phyloP scores from a whole-genome alignment of 2,888 invertebrate genomes.

The Eubasilissa splendida region DNA sequence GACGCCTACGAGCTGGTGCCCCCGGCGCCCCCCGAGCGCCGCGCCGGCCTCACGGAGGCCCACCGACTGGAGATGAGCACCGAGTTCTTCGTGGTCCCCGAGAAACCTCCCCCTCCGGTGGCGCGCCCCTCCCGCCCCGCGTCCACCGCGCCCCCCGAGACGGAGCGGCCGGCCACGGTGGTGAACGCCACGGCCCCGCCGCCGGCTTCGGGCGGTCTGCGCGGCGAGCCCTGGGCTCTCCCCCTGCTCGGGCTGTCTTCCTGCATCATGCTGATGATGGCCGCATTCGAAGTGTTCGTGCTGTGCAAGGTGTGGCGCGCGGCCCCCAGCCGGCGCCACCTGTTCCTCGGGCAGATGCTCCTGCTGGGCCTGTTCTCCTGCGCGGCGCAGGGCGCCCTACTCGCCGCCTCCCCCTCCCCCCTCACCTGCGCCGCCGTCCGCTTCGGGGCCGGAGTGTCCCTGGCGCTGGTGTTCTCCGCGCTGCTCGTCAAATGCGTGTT shows the following conservation, averaged over 20 bases:
- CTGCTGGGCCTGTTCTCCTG: constrained; percentile 87
- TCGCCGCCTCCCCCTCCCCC: constrained; percentile 84
- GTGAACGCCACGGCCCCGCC: constrained; percentile 58
- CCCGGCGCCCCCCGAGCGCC: constrained; percentile 61
- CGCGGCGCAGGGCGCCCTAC: constrained; percentile 84
- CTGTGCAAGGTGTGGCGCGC: constrained; percentile 88
- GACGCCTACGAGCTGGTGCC: constrained; percentile 59
- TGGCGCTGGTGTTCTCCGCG: constrained; percentile 91
- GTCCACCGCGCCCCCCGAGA: constrained; percentile 53
- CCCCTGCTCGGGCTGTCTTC: constrained; percentile 89
- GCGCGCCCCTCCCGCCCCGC: constrained; percentile 64
- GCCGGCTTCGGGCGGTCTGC: constrained; percentile 67
- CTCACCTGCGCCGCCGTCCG: constrained; percentile 87
- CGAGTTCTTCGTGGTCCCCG: constrained; percentile 86
- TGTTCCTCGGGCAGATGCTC: constrained; percentile 90
- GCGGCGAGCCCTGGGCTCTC: constrained; percentile 91
- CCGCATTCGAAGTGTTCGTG: constrained; percentile 91
- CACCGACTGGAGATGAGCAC: constrained; percentile 86
- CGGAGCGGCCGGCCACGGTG: constrained; percentile 43
- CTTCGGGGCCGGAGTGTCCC: constrained; percentile 86
- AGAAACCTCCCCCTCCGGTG: constrained; percentile 66
- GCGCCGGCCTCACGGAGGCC: constrained; percentile 64
- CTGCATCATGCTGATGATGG: constrained; percentile 87
- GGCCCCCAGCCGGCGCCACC: constrained; percentile 87
- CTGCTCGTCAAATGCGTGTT: constrained; percentile 95